phyloP scores from a whole-genome alignment of 2,888 invertebrate genomes.

The Mongoloraphidia duomilia region DNA sequence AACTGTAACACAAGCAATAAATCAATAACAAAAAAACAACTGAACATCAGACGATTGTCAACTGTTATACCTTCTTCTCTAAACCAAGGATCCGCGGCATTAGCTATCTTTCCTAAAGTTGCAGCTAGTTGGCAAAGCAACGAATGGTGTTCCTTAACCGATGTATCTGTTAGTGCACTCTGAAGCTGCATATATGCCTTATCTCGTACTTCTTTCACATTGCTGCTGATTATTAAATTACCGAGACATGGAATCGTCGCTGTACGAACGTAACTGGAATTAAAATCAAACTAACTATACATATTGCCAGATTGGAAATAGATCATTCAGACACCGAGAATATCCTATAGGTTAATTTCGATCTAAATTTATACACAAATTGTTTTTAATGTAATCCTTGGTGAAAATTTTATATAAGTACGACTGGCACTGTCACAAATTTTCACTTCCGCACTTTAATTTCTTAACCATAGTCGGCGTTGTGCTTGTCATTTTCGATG shows the following conservation, averaged over 20 bases:
- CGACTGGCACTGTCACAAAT: too few species aligned
- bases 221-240: slow-evolving; percentile 36
- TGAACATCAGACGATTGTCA: too few species aligned
- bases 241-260: slow-evolving; percentile 49
- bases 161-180: slow-evolving; percentile 27
- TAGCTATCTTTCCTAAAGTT: slow-evolving; percentile 44
- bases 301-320: background rate
- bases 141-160: slow-evolving; percentile 28
- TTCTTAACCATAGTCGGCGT: too few species aligned
- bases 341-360: too few species aligned
- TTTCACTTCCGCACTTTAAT: too few species aligned
- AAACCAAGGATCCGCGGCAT: slow-evolving; percentile 40
- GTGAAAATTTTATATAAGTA: too few species aligned
- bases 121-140: slow-evolving; percentile 42
- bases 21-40: slow-evolving; percentile 4
- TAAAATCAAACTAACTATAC: slow-evolving; percentile 6
- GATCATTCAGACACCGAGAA: too few species aligned
- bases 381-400: too few species aligned
- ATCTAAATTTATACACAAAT: too few species aligned
- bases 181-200: slow-evolving; percentile 39
- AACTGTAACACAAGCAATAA: slow-evolving; percentile 31
- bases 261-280: slow-evolving; percentile 38
- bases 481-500: too few species aligned
- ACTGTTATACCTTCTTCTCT: slow-evolving; percentile 40
- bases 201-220: slow-evolving; percentile 34